Conservation (phyloP, 2,888 invertebrate species). For the Maniola hyperantus region DNA sequence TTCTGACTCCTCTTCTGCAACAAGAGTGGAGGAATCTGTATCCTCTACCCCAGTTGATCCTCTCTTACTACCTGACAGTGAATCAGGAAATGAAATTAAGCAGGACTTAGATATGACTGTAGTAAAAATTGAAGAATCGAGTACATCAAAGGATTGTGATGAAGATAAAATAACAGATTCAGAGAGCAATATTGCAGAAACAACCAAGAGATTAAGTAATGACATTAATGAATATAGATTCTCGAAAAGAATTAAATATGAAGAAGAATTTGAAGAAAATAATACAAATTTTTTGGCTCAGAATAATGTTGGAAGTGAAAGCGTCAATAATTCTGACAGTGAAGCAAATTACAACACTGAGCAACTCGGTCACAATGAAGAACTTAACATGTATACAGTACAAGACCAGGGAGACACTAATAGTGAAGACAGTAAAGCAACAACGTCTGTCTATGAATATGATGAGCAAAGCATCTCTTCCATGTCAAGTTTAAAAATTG, state of each 20-base stretch:
- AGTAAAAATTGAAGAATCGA: conserved; percentile 69
- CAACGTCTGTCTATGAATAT: conserved; percentile 69
- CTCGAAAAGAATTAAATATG: conserved; percentile 69
- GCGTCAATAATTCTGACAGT: conserved; percentile 60
- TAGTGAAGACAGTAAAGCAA: conserved; percentile 71
- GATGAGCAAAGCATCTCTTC: conserved; percentile 71
- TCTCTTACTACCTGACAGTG: conserved; percentile 68
- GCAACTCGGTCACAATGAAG: conserved; percentile 59
- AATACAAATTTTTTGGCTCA: conserved; percentile 53
- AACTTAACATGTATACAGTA: conserved; percentile 55
- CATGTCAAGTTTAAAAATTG: conserved; percentile 68
- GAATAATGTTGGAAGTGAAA: conserved; percentile 46
- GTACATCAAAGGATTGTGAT: conserved; percentile 61
- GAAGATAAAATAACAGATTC: conserved; percentile 60
- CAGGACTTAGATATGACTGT: conserved; percentile 69
- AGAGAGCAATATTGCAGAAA: conserved; percentile 57
- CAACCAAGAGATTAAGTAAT: conserved; percentile 65
- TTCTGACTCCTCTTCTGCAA: conserved; percentile 68
- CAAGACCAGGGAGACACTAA: conserved; percentile 67
- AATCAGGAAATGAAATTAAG: conserved; percentile 65
- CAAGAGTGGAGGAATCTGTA: conserved; percentile 68
- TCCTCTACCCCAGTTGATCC: conserved; percentile 75
- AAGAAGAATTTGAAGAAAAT: conserved; percentile 60
- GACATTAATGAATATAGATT: conserved; percentile 59
- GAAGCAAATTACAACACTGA: conserved; percentile 62